Evolutionary conservation across 2,888 invertebrate species (phyloP).

Genomic region (Argyra leucocephala): DNA sequence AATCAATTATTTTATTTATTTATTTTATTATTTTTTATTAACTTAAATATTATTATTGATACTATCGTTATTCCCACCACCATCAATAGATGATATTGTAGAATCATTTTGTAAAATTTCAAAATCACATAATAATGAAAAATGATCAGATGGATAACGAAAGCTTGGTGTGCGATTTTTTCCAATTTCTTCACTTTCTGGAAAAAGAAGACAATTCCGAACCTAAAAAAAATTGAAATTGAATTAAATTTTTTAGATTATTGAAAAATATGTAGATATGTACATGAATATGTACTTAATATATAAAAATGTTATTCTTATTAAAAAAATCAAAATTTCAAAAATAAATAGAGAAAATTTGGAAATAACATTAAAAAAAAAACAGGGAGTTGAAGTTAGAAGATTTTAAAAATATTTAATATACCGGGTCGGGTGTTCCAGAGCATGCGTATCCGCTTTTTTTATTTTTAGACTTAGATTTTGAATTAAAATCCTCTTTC

Average conservation of each 20-base stretch:
- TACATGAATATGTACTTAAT: not conserved
- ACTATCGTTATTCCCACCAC: too few species aligned
- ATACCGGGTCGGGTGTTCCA: too few species aligned
- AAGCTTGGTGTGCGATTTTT: slow-evolving; percentile 56
- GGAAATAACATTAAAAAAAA: too few species aligned
- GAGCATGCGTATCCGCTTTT: too few species aligned
- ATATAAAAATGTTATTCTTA: not conserved
- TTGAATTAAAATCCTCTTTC: too few species aligned
- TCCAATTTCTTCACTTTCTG: slow-evolving; percentile 57
- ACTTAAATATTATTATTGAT: not conserved
- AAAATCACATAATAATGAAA: slow-evolving; percentile 61
- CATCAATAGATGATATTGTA: not conserved
- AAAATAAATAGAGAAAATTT: too few species aligned
- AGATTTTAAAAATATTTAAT: too few species aligned
- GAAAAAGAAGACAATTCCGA: slow-evolving; percentile 46
- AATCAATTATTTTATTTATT: too few species aligned
- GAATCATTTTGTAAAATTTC: slow-evolving; percentile 31
- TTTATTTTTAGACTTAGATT: too few species aligned
- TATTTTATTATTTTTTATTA: too few species aligned
- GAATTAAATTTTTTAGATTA: slow-evolving; percentile 5
- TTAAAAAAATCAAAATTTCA: not conserved
- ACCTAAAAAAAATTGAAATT: slow-evolving; percentile 29
- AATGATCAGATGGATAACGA: slow-evolving; percentile 67
- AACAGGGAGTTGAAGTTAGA: too few species aligned
- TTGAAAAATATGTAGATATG: not conserved